phyloP scores from a whole-genome alignment of 2,888 invertebrate species.

The Gymnosoma rotundatum region DNA sequence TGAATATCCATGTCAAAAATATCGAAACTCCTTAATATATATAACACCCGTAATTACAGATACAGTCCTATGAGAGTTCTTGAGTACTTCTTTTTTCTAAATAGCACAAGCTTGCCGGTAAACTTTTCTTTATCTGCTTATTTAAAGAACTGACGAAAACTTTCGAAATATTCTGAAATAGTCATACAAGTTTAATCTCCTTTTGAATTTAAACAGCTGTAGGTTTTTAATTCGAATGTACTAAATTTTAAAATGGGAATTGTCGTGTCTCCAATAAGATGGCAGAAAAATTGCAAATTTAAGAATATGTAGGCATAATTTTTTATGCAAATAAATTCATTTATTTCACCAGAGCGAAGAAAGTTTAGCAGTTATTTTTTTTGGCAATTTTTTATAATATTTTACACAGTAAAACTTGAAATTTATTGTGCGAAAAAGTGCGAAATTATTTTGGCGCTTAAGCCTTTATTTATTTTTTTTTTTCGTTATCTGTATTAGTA shows the following conservation, averaged over 20 bases:
- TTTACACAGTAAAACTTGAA: slow-evolving; percentile 77
- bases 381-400: slow-evolving; percentile 53
- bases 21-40: too few relatives aligned
- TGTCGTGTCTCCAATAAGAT: slow-evolving; percentile 74
- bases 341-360: slow-evolving; percentile 67
- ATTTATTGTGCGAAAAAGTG: slow-evolving; percentile 82
- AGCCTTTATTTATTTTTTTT: slow-evolving; percentile 68
- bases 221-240: not conserved
- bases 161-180: too few relatives aligned
- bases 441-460: slow-evolving; percentile 80
- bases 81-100: not conserved
- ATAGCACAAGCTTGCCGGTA: too few relatives aligned
- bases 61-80: too few relatives aligned
- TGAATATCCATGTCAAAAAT: too few relatives aligned
- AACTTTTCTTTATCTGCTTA: too few relatives aligned
- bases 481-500: slow-evolving; percentile 41
- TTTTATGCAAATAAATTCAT: slow-evolving; percentile 68
- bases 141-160: too few relatives aligned
- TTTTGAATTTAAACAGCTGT: not conserved
- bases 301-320: slow-evolving; percentile 25
- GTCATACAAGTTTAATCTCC: not conserved
- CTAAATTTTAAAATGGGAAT: slow-evolving; percentile 77
- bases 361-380: slow-evolving; percentile 70
- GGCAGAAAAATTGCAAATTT: slow-evolving; percentile 16
- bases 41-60: too few relatives aligned